Base-by-base conservation (phyloP, 2,797 vertebrate genomes). In the Epinephelus coioides region DNA sequence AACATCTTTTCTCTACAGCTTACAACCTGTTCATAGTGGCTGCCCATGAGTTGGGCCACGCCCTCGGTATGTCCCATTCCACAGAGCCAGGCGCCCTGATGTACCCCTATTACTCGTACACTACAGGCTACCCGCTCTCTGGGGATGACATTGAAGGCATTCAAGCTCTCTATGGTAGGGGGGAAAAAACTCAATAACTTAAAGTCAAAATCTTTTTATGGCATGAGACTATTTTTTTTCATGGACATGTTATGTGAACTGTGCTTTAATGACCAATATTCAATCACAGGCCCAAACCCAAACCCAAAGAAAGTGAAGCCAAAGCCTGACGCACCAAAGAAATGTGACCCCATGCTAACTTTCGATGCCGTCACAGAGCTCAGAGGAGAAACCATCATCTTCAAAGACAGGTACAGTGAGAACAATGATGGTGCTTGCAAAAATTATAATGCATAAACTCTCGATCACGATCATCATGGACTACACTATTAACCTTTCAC, bases 121-220 rank as follows among this genome's bases (percentile, higher is more conserved):
- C 21, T 0, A 83, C n/a, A 0, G 95, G 94, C 44, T 99, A 89
- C 75, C 93, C 73, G 0, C 95, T 99, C 69, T 85, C 96, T 65
- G 94, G 97, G 56, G 98, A 99, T 79, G 98, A 99, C 76, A 96
- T 99, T 64, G 72, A 96, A 64, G 98, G 98, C 78, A 99, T 99
- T 82, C 98, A 99, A 89, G 93, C 93, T 40, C 96, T 99, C 65
- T 99, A 99, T 2, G 98, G 98, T 99, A 89, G 85, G 94, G 34
- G 40, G 14, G 62, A 1, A 10, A 50, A 8, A 11, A 60, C 54
- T 47, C 2, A 17, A 59, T 1, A 14, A 44, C 2, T 44, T 21
- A 54, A 70, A 38, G 43, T 40, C 40, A 43, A 43, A 43, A 9
- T 19, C 9, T 25, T 46, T 61, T 55, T 19, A 25, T 12, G 6